Conservation (phyloP, 2,113 vertebrate species). For the Leptodactylus fuscus region DNA sequence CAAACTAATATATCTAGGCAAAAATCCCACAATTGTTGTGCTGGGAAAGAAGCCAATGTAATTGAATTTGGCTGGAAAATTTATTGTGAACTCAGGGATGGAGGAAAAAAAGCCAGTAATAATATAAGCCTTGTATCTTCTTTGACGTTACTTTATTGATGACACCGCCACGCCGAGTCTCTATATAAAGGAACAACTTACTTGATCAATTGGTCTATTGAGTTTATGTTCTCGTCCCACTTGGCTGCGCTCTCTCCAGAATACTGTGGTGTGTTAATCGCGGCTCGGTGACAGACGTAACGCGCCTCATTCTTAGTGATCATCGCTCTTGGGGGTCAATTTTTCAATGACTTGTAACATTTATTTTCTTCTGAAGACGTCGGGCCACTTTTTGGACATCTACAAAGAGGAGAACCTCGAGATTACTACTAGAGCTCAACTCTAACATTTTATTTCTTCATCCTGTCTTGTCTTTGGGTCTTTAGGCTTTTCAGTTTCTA, state of each 20-base stretch:
- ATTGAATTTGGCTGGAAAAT: constrained; percentile 11
- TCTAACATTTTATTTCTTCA: too few species aligned
- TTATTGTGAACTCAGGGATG: neutral
- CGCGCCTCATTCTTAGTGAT: neutral
- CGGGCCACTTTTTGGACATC: neutral
- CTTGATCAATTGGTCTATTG: neutral
- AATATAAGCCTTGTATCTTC: neutral
- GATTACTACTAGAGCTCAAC: too few species aligned
- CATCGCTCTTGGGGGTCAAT: neutral
- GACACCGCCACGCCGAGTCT: neutral
- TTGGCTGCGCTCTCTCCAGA: neutral
- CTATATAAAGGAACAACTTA: neutral
- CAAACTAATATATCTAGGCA: constrained; percentile 7
- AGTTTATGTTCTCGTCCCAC: neutral
- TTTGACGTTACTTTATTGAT: constrained; percentile 19
- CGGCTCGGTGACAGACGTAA: neutral
- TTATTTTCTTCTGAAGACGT: neutral
- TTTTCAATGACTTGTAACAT: neutral
- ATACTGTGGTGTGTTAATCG: constrained; percentile 15
- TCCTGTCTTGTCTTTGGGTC: too few species aligned
- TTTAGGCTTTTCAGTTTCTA: too few species aligned
- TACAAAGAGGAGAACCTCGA: neutral
- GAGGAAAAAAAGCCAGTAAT: neutral
- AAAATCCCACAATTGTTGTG: constrained; percentile 6
- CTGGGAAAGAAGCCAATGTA: constrained; percentile 10